Percentiles rank a stretch among this genome's conserved stretches.
phyloP scores from a whole-genome alignment of 2,797 vertebrate species.

The Sebastes steindachneri region DNA sequence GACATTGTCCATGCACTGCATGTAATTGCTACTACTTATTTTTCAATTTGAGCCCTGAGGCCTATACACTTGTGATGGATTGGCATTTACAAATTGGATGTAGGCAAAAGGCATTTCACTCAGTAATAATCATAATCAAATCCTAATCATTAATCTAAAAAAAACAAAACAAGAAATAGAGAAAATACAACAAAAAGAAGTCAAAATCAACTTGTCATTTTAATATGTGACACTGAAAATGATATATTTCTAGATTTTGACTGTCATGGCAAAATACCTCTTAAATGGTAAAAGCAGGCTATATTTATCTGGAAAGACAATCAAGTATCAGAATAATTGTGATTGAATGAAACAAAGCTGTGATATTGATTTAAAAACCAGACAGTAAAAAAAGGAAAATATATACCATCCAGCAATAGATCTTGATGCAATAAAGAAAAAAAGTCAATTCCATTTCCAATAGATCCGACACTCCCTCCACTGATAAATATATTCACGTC shows the following conservation, averaged over 20 bases:
- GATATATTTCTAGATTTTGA: constrained; percentile 67
- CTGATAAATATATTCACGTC: constrained; percentile 85
- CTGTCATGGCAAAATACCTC: constrained; percentile 63
- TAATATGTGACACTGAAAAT: constrained; percentile 57
- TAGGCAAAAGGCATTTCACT: constrained; percentile 68
- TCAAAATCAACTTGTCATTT: constrained; percentile 61
- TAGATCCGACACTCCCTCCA: constrained; percentile 75
- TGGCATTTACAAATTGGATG: constrained; percentile 65
- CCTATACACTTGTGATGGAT: constrained; percentile 52
- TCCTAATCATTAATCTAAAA: constrained; percentile 39
- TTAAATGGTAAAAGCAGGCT: constrained; percentile 66
- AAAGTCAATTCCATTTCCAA: constrained; percentile 62
- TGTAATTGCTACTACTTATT: constrained; percentile 48
- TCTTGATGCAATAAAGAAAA: constrained; percentile 71
- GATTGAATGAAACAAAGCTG: constrained; percentile 72
- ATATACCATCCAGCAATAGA: constrained; percentile 79
- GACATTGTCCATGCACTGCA: constrained; percentile 46
- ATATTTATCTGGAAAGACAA: constrained; percentile 65
- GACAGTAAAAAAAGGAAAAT: constrained; percentile 67
- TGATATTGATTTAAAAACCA: constrained; percentile 74
- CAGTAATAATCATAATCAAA: constrained; percentile 48
- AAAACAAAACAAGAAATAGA: constrained; percentile 1
- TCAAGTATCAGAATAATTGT: constrained; percentile 72
- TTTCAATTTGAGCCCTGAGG: constrained; percentile 44
- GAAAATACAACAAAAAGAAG: constrained; percentile 36